Evolutionary conservation across 2,888 invertebrate species (phyloP), one percentile per base, ranked within the genome.

Genomic region (Coronaproctus castanopsis): DNA sequence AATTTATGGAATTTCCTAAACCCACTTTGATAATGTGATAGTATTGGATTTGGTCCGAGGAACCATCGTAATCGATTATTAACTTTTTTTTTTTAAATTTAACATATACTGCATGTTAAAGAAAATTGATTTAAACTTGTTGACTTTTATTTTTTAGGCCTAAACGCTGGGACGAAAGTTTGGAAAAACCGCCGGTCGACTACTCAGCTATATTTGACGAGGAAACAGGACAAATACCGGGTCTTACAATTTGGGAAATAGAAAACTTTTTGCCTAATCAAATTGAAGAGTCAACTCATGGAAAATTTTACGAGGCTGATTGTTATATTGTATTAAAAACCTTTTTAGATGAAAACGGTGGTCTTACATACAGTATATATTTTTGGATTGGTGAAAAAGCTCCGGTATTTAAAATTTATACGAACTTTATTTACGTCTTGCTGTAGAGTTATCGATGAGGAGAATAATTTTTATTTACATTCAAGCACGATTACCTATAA

Each of bases 351-450:
- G 88, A 89, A 57, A 65, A 66, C 57, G 85, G 88, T 14, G 85
- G 86, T 60, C 74, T 96, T 3, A 79, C 80, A 59, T 54, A 54
- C 50, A 85, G 91, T 67, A 99, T 99, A 68, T 98, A 85, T 75
- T 99, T 96, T 73, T 98, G 97, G 98, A 98, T 99, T 68, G 98
- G 98, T 36, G 87, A 85, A 62, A 85, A 90, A 69, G 88, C 95
- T 2, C 85, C 95, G 14, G 87, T 95, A 75, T 78, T 77, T 72
- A 48, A 48, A 50, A n/a, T n/a, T n/a, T n/a, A n/a, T n/a, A n/a
- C n/a, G n/a, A n/a, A n/a, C n/a, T n/a, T n/a, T n/a, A n/a, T n/a
- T n/a, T n/a, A n/a, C n/a, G n/a, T n/a, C n/a, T 53, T 22, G 3
- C 24, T n/a, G n/a, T n/a, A n/a, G n/a, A n/a, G n/a, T n/a, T n/a